phyloP scores from a whole-genome alignment of 1,140 invertebrate species.

The Tetranychus urticae region DNA sequence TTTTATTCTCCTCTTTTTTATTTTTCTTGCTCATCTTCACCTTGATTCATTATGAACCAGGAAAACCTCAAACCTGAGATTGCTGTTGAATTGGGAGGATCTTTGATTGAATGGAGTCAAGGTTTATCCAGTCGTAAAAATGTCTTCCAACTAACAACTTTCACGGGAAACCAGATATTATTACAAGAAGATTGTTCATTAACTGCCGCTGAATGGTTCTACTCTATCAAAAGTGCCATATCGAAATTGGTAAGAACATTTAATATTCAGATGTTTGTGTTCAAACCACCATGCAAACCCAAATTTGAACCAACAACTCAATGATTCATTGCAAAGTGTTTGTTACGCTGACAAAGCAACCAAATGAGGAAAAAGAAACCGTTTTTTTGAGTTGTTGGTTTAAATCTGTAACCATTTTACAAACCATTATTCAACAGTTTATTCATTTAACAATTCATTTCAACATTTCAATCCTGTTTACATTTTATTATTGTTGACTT shows the following conservation, averaged over 20 bases:
- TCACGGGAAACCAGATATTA: conserved; percentile 28
- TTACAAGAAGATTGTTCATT: conserved; percentile 29
- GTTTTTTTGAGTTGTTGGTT: too few relatives aligned
- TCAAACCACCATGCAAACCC: too few relatives aligned
- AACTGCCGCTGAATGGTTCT: conserved; percentile 27
- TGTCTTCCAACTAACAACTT: conserved; percentile 28
- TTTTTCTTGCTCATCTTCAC: not conserved
- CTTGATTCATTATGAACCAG: not conserved
- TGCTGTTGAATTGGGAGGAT: conserved; percentile 30
- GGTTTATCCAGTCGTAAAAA: conserved; percentile 31
- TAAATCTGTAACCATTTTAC: too few relatives aligned
- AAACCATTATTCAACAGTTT: too few relatives aligned
- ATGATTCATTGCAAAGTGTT: too few relatives aligned
- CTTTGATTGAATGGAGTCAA: conserved; percentile 26
- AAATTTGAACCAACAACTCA: too few relatives aligned
- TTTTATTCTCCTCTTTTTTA: not conserved
- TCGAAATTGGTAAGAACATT: conserved; percentile 20
- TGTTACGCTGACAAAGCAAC: too few relatives aligned
- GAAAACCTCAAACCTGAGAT: conserved; percentile 25
- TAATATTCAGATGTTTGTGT: too few relatives aligned
- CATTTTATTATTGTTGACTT: too few relatives aligned
- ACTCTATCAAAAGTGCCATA: conserved; percentile 26
- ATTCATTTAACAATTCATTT: too few relatives aligned
- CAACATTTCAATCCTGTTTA: too few relatives aligned
- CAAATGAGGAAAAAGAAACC: too few relatives aligned